These are phyloP conservation scores for Steinernema hermaphroditum DNA, from an alignment of 2,888 invertebrate species.

Conservation along the genomic window DNA sequence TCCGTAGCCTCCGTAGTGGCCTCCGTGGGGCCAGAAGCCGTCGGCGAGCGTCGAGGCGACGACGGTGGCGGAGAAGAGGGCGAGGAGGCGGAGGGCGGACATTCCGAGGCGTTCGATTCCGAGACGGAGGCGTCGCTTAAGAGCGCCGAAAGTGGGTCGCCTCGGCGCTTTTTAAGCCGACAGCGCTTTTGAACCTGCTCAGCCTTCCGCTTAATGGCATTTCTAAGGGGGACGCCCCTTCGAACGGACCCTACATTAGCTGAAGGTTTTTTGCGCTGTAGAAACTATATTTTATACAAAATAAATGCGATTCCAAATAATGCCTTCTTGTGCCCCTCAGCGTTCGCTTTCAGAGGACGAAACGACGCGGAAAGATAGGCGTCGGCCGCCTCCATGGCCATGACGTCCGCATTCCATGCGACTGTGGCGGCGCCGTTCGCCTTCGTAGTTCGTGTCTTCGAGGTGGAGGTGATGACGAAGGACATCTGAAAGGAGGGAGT, in stretches of 20 bases:
- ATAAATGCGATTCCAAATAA: too few species aligned
- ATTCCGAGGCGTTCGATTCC: too few species aligned
- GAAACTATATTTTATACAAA: too few species aligned
- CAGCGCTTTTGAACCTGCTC: too few species aligned
- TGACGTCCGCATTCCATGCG: neutral
- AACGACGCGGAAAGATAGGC: conserved; percentile 14
- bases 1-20: conserved; percentile 1
- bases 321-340: neutral
- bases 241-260: too few species aligned
- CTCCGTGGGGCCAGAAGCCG: conserved; percentile 1
- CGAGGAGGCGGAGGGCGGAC: neutral
- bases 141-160: too few species aligned
- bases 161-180: too few species aligned
- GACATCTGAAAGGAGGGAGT: neutral
- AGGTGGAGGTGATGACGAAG: neutral
- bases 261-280: too few species aligned
- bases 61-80: neutral
- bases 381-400: neutral
- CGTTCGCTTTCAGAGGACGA: neutral
- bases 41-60: neutral
- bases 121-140: too few species aligned
- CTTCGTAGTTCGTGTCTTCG: neutral
- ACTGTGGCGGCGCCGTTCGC: neutral
- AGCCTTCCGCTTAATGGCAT: too few species aligned
- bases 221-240: too few species aligned